Evolutionary conservation across 2,113 vertebrate species (phyloP).

Genomic region (Butorides virescens): DNA sequence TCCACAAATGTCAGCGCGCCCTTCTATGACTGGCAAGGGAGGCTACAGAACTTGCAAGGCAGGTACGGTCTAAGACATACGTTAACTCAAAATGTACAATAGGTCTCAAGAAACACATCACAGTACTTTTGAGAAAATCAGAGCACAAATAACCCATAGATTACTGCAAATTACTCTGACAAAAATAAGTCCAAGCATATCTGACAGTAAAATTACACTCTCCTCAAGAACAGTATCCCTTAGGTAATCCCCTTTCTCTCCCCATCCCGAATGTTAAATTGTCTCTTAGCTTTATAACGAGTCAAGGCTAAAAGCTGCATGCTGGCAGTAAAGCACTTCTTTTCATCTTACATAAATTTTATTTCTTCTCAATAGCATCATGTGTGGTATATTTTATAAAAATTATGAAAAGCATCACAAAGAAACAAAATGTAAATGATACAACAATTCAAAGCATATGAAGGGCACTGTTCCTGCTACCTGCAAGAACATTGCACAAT

Average conservation of each 20-base stretch:
- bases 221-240: conserved; percentile 80
- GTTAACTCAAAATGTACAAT: neutral
- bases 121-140: conserved; percentile 25
- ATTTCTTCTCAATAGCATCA: conserved; percentile 75
- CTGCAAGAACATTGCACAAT: neutral
- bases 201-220: conserved; percentile 83
- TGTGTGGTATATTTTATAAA: conserved; percentile 73
- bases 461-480: neutral
- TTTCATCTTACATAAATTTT: conserved; percentile 73
- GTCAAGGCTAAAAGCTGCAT: conserved; percentile 76
- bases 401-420: conserved; percentile 75
- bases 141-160: conserved; percentile 74
- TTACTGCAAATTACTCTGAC: conserved; percentile 82
- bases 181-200: conserved; percentile 81
- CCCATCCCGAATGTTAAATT: conserved; percentile 77
- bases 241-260: conserved; percentile 72
- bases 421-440: conserved; percentile 18
- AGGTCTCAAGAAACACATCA: conserved; percentile 47
- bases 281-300: conserved; percentile 83
- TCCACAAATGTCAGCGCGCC: neutral
- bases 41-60: neutral
- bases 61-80: neutral
- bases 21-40: neutral
- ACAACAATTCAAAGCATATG: neutral
- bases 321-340: conserved; percentile 74